These are phyloP conservation scores for Stenodera caucasica DNA, from an alignment of 2,888 invertebrate species.

Conservation along the genomic window DNA sequence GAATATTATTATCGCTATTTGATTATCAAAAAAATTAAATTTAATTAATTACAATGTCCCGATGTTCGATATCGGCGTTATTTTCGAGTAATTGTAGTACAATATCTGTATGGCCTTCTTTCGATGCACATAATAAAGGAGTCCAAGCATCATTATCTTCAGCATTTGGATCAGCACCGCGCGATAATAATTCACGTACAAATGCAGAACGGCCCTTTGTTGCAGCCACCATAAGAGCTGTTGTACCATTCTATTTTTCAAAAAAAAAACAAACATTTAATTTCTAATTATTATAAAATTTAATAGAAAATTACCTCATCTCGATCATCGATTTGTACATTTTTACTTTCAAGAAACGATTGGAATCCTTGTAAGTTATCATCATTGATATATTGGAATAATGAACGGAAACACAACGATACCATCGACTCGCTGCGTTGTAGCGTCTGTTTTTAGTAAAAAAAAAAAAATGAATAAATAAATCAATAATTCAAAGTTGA, in stretches of 20 bases:
- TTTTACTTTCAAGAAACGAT: constrained; percentile 79
- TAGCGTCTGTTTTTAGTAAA: constrained; percentile 67
- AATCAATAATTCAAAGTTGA: neutral
- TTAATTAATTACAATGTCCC: constrained; percentile 49
- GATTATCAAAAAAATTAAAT: too few relatives aligned
- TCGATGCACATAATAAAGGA: constrained; percentile 85
- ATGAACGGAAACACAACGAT: constrained; percentile 81
- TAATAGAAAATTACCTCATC: constrained; percentile 70
- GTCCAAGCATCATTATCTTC: constrained; percentile 95
- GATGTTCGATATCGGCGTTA: constrained; percentile 82
- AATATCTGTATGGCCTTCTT: constrained; percentile 82
- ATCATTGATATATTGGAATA: constrained; percentile 77
- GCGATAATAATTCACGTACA: constrained; percentile 80
- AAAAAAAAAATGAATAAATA: constrained; percentile 11
- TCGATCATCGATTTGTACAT: constrained; percentile 80
- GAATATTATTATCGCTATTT: too few relatives aligned
- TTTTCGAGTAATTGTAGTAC: constrained; percentile 81
- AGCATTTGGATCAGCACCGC: constrained; percentile 90
- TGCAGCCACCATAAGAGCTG: constrained; percentile 90
- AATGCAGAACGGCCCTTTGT: constrained; percentile 82
- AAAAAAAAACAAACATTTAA: constrained; percentile 14
- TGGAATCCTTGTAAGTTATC: constrained; percentile 80
- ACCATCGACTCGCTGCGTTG: constrained; percentile 91
- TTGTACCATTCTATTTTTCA: constrained; percentile 83
- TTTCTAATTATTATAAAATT: constrained; percentile 1